Base-by-base conservation (phyloP, 2,113 vertebrate species). In the Toxostoma redivivum region DNA sequence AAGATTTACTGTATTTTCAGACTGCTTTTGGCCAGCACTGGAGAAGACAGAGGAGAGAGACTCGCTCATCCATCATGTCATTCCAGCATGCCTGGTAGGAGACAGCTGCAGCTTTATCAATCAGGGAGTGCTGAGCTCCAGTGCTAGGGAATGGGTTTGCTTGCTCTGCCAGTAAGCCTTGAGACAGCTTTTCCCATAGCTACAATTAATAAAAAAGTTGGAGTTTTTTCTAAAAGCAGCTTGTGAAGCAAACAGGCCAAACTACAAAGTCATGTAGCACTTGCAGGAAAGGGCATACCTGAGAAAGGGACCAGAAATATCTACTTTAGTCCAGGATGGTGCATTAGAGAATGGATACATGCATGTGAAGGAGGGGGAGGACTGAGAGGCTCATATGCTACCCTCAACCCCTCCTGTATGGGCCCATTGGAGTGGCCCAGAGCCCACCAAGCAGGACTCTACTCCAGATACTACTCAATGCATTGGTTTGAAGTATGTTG, bases 1-100 rank as follows among this genome's bases (percentile, higher is more conserved):
- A 95, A 94, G 83, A 95, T 91, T 92, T 91, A 91, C 65, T 81
- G 24, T 72, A 67, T 94, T 92, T 95, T 67, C 82, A 91, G 81
- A 47, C 33, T 74, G 69, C 64, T 96, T 95, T 85, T 87, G 56
- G 31, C 73, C 74, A 94, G 91, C 14, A 5, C 57, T 54, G 44
- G 73, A 86, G 94, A 83, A 89, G 80, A 30, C 42, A 61, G 70
- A 95, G 33, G 76, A 67, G 64, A 79, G 48, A 90, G 80, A 82
- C 30, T 83, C 2, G 2, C 42, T 94, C 89, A 60, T 72, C 71
- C 50, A 33, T 84, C 44, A 51, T 27, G 33, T 91, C 78, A 48
- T 82, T 96, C 85, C 92, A 94, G 92, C 70, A 45, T 0, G 2
- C 79, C 83, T 60, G 81, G 71, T 24, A 69, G 81, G 10, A 4